These are phyloP conservation scores for Adelosebastes latens DNA, from an alignment of 2,797 vertebrate species.

Conservation along the genomic window DNA sequence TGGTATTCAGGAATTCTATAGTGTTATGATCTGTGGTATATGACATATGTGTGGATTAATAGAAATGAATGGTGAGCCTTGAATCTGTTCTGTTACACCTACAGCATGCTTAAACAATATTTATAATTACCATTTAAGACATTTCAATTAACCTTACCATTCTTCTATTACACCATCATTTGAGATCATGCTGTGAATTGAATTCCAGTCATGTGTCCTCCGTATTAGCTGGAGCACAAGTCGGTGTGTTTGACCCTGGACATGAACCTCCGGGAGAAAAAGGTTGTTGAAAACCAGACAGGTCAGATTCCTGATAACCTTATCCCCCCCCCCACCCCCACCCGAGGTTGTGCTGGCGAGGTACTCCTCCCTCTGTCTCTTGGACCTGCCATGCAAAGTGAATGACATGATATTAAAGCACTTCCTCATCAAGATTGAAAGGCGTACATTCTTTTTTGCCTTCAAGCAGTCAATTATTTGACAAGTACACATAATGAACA, in stretches of 20 bases:
- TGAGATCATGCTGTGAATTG: slow-evolving; percentile 14
- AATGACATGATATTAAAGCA: slow-evolving; percentile 82
- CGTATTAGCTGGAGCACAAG: slow-evolving; percentile 17
- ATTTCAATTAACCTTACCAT: slow-evolving; percentile 19
- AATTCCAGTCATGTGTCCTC: slow-evolving; percentile 21
- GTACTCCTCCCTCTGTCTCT: slow-evolving; percentile 24
- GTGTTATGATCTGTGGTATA: neutral
- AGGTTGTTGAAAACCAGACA: slow-evolving; percentile 56
- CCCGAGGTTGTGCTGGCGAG: slow-evolving; percentile 32
- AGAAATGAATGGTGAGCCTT: neutral
- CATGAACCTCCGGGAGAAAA: slow-evolving; percentile 41
- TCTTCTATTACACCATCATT: slow-evolving; percentile 1
- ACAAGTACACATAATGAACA: slow-evolving; percentile 85
- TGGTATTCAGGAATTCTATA: slow-evolving; percentile 11
- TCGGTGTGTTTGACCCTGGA: slow-evolving; percentile 60
- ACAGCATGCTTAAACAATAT: slow-evolving; percentile 16
- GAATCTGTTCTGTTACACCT: neutral
- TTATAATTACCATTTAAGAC: slow-evolving; percentile 37
- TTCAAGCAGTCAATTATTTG: slow-evolving; percentile 83
- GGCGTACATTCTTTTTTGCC: slow-evolving; percentile 73
- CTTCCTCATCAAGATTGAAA: slow-evolving; percentile 81
- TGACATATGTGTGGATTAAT: slow-evolving; percentile 3
- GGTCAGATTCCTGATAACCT: slow-evolving; percentile 66
- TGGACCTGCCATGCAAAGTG: slow-evolving; percentile 71
- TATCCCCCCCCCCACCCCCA: slow-evolving; percentile 17